A percentile compares a stretch with the other conserved stretches of the same genome.
Evolutionary conservation across 2,888 invertebrate species (phyloP).

Genomic region (Petrolisthes cinctipes): DNA sequence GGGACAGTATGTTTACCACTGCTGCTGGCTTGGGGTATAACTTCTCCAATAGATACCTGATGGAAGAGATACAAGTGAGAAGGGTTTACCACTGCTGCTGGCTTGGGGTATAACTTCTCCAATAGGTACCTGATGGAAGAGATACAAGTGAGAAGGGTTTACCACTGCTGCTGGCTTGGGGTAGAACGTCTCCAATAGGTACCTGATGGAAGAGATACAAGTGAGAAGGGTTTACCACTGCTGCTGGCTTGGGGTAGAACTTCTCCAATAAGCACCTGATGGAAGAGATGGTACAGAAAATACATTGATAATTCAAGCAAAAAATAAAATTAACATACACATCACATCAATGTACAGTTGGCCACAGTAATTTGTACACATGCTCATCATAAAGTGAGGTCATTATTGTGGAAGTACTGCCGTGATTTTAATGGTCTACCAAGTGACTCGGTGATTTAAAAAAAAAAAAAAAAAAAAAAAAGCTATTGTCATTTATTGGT

Average conservation of each 20-base stretch:
- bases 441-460: no score
- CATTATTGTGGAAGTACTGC: no score
- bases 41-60: conserved; percentile 81
- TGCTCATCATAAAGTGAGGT: no score
- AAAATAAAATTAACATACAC: no score
- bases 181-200: conserved; percentile 79
- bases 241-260: conserved; percentile 79
- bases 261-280: conserved; percentile 81
- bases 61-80: conserved; percentile 72
- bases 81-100: conserved; percentile 83
- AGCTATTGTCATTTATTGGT: no score
- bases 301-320: no score
- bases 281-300: conserved; percentile 74
- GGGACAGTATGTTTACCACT: conserved; percentile 81
- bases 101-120: conserved; percentile 78
- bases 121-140: conserved; percentile 78
- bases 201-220: conserved; percentile 72
- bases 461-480: no score
- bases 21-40: conserved; percentile 80
- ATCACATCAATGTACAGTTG: no score
- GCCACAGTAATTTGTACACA: no score
- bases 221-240: conserved; percentile 82
- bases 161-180: conserved; percentile 81
- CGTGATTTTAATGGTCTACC: no score
- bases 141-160: conserved; percentile 79